These are phyloP conservation scores for Clytia hemisphaerica DNA, from an alignment of 30 jellyfish, hydroid and myxozoan species.

Conservation along the genomic window DNA sequence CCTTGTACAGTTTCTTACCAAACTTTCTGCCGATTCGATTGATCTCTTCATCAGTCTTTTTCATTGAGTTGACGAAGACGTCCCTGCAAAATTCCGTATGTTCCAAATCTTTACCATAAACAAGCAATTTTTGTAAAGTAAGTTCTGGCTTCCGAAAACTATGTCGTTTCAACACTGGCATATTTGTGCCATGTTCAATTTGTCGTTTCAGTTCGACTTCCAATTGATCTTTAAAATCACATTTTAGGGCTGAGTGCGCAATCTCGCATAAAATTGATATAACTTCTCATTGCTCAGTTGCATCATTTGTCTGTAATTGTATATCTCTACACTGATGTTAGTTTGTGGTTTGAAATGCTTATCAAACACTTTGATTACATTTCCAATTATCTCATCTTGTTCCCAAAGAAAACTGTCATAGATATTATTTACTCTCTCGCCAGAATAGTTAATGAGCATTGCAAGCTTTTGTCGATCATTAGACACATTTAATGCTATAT, in stretches of 20 bases:
- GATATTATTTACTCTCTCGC: no score
- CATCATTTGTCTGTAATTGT: not conserved
- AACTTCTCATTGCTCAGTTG: not conserved
- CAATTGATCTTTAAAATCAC: not conserved
- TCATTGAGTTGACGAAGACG: not conserved
- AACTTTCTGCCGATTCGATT: not conserved
- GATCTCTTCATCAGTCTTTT: not conserved
- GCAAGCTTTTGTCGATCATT: no score
- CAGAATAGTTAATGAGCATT: no score
- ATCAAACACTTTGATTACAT: no score
- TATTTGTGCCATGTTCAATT: slow-evolving; percentile 11
- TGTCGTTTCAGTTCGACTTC: slow-evolving; percentile 10
- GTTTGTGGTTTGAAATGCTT: slow-evolving; percentile 16
- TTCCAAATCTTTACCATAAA: slow-evolving; percentile 1
- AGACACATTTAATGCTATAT: no score
- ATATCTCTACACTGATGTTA: slow-evolving; percentile 13
- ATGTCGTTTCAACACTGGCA: slow-evolving; percentile 10
- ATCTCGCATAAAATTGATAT: slow-evolving; percentile 7
- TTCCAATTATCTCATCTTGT: not conserved
- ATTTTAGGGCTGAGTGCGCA: slow-evolving; percentile 14
- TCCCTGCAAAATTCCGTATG: slow-evolving; percentile 10
- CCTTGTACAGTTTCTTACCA: not conserved
- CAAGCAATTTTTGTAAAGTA: slow-evolving; percentile 7
- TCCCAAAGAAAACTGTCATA: no score
- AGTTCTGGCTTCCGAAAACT: slow-evolving; percentile 1